These are phyloP conservation scores for Galleria mellonella DNA, from an alignment of 1,140 invertebrate species.

Conservation along the genomic window DNA sequence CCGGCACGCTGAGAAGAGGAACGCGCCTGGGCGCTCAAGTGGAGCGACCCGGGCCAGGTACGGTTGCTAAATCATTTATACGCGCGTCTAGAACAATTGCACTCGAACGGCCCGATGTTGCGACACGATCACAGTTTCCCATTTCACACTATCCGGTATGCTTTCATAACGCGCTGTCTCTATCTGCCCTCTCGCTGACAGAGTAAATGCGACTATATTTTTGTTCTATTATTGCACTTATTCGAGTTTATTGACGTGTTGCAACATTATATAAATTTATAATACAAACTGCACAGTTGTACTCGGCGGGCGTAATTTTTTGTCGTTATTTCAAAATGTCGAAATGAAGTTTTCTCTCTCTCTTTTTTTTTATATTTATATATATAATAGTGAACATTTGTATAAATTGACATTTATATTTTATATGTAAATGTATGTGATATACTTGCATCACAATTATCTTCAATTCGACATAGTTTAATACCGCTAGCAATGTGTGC, in stretches of 20 bases:
- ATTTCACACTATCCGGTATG: background rate
- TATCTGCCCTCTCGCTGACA: too few species aligned
- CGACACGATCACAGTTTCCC: slow-evolving; percentile 6
- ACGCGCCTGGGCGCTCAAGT: slow-evolving; percentile 77
- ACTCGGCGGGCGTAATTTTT: slow-evolving; percentile 48
- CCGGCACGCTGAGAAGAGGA: slow-evolving; percentile 59
- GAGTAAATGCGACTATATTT: too few species aligned
- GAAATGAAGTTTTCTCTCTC: slow-evolving; percentile 40
- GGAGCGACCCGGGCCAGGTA: slow-evolving; percentile 78
- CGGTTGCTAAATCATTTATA: slow-evolving; percentile 62
- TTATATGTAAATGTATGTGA: slow-evolving; percentile 7
- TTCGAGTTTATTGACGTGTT: too few species aligned
- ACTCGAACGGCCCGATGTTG: slow-evolving; percentile 16
- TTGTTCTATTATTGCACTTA: too few species aligned
- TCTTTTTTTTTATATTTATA: too few species aligned
- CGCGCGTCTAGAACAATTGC: slow-evolving; percentile 47
- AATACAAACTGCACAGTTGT: slow-evolving; percentile 33
- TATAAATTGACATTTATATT: background rate
- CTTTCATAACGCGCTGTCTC: too few species aligned
- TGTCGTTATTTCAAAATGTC: slow-evolving; percentile 41
- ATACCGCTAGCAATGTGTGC: slow-evolving; percentile 66
- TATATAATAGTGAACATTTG: too few species aligned
- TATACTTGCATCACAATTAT: background rate
- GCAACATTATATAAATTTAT: slow-evolving; percentile 10
- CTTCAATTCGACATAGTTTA: slow-evolving; percentile 40